Conservation (phyloP, 2,888 invertebrate species). For the Clanis bilineata region DNA sequence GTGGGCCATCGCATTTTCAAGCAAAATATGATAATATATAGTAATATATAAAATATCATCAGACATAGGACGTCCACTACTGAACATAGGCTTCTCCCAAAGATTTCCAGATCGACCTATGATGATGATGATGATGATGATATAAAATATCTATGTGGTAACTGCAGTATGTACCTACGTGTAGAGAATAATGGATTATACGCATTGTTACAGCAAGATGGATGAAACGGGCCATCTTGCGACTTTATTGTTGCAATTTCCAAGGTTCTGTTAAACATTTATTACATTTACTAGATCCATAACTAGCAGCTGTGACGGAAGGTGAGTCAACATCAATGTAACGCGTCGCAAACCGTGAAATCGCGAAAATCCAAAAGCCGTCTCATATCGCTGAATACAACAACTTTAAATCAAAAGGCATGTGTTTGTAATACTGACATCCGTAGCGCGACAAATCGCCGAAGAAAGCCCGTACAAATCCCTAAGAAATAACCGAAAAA, state of each 20-base stretch:
- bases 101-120: too few relatives aligned
- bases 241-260: constrained; percentile 19
- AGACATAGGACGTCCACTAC: too few relatives aligned
- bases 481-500: constrained; percentile 83
- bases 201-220: constrained; percentile 3
- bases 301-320: constrained; percentile 80
- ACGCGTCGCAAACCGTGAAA: constrained; percentile 75
- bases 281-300: constrained; percentile 39
- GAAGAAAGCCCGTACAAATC: constrained; percentile 83
- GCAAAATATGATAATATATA: too few relatives aligned
- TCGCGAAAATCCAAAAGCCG: constrained; percentile 76
- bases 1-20: too few relatives aligned
- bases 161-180: background rate
- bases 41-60: too few relatives aligned
- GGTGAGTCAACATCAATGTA: constrained; percentile 82
- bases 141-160: background rate
- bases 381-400: constrained; percentile 60
- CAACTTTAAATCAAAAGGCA: constrained; percentile 71
- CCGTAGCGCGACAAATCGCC: constrained; percentile 76
- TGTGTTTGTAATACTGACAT: constrained; percentile 80
- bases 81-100: too few relatives aligned
- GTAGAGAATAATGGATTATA: constrained; percentile 3
- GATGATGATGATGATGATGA: too few relatives aligned
- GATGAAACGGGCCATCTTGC: constrained; percentile 13
- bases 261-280: constrained; percentile 26